A percentile compares a stretch with the other conserved stretches of the same genome.
phyloP scores from a whole-genome alignment of 2,113 vertebrate species.

The Psittacus erithacus region DNA sequence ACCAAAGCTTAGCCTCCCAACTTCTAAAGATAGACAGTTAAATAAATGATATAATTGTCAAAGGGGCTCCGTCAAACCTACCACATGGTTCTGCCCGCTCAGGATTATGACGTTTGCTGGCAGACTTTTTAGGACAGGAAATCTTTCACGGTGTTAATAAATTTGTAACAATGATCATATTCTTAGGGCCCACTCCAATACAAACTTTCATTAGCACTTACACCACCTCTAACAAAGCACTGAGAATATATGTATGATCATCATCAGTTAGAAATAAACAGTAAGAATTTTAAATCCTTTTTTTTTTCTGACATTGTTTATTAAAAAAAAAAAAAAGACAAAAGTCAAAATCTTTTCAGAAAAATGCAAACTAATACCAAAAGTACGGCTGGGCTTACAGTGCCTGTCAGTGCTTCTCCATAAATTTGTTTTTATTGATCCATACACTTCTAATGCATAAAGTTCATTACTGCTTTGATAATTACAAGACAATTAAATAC shows the following conservation, averaged over 20 bases:
- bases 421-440: constrained; percentile 53
- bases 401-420: background rate
- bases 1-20: constrained; percentile 31
- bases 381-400: background rate
- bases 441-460: constrained; percentile 23
- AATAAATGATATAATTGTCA: constrained; percentile 58
- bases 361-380: background rate
- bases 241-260: background rate
- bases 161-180: constrained; percentile 37
- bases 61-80: constrained; percentile 58
- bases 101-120: constrained; percentile 14
- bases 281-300: background rate
- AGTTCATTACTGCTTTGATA: constrained; percentile 48
- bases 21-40: constrained; percentile 49
- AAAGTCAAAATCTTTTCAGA: background rate
- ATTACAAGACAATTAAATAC: constrained; percentile 62
- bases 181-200: constrained; percentile 41
- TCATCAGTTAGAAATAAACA: background rate
- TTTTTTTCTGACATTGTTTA: background rate
- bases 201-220: constrained; percentile 32
- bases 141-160: constrained; percentile 43
- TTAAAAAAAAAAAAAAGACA: background rate
- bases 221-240: background rate
- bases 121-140: constrained; percentile 42
- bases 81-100: constrained; percentile 46